Evolutionary conservation across 2,888 invertebrate species (phyloP).

Genomic region (Tanypteryx hageni): DNA sequence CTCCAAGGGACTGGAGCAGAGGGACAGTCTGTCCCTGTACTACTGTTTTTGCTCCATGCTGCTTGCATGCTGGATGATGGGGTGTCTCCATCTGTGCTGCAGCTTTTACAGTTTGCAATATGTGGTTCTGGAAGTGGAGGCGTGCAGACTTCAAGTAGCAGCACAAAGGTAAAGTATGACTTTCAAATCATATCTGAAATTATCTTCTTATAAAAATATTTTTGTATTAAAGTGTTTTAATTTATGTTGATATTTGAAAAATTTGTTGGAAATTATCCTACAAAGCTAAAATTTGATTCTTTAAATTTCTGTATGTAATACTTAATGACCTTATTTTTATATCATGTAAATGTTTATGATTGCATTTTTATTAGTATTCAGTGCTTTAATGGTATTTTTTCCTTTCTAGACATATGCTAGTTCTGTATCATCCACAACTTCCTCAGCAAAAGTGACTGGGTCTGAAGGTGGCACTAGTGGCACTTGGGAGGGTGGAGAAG

Average conservation of each 20-base stretch:
- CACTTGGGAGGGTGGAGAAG: constrained; percentile 67
- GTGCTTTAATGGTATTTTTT: neutral
- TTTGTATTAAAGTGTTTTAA: neutral
- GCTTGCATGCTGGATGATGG: constrained; percentile 92
- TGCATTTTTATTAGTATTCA: neutral
- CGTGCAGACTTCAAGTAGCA: neutral
- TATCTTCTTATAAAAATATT: neutral
- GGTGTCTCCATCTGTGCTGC: constrained; percentile 93
- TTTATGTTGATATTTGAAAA: neutral
- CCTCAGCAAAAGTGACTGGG: neutral
- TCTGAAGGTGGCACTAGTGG: constrained; percentile 1
- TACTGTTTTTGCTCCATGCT: constrained; percentile 87
- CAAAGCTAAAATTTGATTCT: neutral
- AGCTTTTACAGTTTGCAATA: constrained; percentile 92
- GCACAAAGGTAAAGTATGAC: neutral
- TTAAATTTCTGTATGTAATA: neutral
- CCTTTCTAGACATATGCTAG: constrained; percentile 38
- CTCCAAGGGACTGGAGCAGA: constrained; percentile 39
- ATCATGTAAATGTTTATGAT: neutral
- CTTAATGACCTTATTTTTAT: neutral
- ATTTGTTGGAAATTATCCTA: neutral
- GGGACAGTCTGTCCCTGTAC: constrained; percentile 83
- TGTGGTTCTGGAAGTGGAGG: constrained; percentile 76
- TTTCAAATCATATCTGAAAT: neutral
- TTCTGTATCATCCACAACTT: neutral